Base-by-base conservation (phyloP, 2,113 vertebrate genomes). In the Collichthys lucidus region DNA sequence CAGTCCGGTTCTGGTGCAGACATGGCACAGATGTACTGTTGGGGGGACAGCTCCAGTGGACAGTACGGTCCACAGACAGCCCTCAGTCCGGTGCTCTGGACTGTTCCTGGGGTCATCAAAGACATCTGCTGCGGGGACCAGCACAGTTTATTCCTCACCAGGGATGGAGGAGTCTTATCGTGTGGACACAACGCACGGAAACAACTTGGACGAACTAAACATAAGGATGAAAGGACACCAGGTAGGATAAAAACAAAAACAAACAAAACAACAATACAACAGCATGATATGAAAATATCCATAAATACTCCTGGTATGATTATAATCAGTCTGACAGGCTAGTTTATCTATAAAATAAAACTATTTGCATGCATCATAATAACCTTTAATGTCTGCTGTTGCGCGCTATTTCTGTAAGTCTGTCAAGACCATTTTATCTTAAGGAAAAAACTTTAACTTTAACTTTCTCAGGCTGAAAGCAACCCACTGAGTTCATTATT, bases 131-230 rank as follows among this genome's bases (percentile, higher is more conserved):
- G 92, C 49, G 94, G 94, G 63, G 89, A 93, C 4, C 74, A 64
- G 15, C 92, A 94, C 74, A 88, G 88, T 65, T 77, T 95, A 49
- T 85, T 95, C 24, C 92, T 94, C 11, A 89, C 56, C 8, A 15
- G 14, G 4, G 74, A 85, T 6, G 91, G 94, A 19, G 40, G 44
- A 4, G 85, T 95, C 15, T 64, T 91, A 1, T 92, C 94, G 0
- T 93, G 88, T 59, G 94, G 94, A 20, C 55, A 81, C 12, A 92
- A 95, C 86, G 74, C 92, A 1, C 78, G 60, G n/a, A 90, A 91
- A 72, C 92, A 93, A 62, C 91, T 95, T 12, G 94, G 94, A 1
- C 86, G 90, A 60, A 74, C 50, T 49, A 91, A 61, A 20, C 11
- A 3, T 1, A 81, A 46, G 53, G 63, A 79, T 8, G 55, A 20